These are phyloP conservation scores for Apodemus agrarius DNA, from an alignment of 2,797 vertebrate genomes.

Conservation along the genomic window DNA sequence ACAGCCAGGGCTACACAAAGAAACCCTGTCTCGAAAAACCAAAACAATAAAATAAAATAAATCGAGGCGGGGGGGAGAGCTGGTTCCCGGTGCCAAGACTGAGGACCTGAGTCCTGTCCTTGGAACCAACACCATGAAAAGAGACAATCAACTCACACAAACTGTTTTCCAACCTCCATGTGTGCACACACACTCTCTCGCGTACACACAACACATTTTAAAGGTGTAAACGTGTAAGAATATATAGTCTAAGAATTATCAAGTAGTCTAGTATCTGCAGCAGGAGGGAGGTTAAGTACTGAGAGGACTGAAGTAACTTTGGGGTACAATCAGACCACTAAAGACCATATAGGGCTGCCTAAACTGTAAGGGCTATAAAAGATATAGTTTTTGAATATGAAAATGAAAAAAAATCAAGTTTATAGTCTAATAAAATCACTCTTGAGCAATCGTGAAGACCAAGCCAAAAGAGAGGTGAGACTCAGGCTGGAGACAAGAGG, in stretches of 20 bases:
- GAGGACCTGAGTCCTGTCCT: neutral
- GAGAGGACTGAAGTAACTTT: neutral
- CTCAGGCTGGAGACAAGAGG: neutral
- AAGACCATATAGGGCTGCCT: neutral
- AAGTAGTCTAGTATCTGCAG: slow-evolving; percentile 6
- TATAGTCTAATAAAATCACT: slow-evolving; percentile 27
- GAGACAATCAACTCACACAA: neutral
- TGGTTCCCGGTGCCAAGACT: neutral
- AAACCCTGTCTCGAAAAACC: no score
- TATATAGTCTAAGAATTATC: neutral
- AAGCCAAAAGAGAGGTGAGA: neutral
- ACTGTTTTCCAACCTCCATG: neutral
- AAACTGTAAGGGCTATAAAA: neutral
- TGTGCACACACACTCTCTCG: neutral
- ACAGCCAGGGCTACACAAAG: no score
- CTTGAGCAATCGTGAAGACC: slow-evolving; percentile 19
- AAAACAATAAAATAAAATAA: no score
- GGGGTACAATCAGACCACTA: neutral
- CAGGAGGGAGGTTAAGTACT: neutral
- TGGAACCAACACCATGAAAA: neutral
- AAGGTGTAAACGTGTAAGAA: neutral
- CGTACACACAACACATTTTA: neutral
- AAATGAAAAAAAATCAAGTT: slow-evolving; percentile 7
- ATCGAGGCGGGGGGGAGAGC: no score
- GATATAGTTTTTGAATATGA: neutral